Evolutionary conservation across 2,797 vertebrate species (phyloP), one percentile per base, ranked within the genome.

Genomic region (Morelia viridis): DNA sequence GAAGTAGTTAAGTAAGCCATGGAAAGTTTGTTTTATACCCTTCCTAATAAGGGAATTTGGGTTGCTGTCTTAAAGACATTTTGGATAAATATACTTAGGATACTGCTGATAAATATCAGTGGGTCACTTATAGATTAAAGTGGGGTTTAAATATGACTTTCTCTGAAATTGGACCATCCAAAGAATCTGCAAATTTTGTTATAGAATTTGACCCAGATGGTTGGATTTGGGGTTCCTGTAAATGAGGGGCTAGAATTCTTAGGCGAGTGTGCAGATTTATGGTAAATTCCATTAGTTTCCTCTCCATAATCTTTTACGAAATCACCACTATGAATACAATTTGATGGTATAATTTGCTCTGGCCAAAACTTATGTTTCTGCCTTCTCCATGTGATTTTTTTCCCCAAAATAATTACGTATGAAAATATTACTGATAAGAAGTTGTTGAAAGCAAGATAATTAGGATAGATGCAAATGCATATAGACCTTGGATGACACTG

Each of bases 81-180:
- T 60, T 58, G 28, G 28, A 50, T 60, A 90, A n/a, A 46, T 5
- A 61, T 90, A 28, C 15, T 31, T 60, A 50, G 17, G 9, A 83
- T 86, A 57, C 15, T 61, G 10, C 11, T 88, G 26, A 50, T 53
- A 68, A n/a, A 58, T 58, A n/a, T 86, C 28, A 86, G 17, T n/a
- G 17, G 17, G 4, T 19, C 61, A 64, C 46, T 60, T 19, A 13
- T 53, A 64, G 57, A 56, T 84, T 62, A n/a, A 9, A 19, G 6
- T 76, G 28, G 90, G 89, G 88, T 87, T 93, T 93, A 91, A 93
- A 89, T 53, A 13, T 53, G 76, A n/a, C 24, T 61, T 90, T 62
- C 17, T 62, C 76, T 60, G 11, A 50, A 11, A n/a, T 15, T 65
- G 88, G 65, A 35, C 9, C 80, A 17, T 90, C 58, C 58, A 84